Evolutionary conservation across 2,888 invertebrate species (phyloP), one percentile per base, ranked within the genome.

Genomic region (Ormyrus labotus): DNA sequence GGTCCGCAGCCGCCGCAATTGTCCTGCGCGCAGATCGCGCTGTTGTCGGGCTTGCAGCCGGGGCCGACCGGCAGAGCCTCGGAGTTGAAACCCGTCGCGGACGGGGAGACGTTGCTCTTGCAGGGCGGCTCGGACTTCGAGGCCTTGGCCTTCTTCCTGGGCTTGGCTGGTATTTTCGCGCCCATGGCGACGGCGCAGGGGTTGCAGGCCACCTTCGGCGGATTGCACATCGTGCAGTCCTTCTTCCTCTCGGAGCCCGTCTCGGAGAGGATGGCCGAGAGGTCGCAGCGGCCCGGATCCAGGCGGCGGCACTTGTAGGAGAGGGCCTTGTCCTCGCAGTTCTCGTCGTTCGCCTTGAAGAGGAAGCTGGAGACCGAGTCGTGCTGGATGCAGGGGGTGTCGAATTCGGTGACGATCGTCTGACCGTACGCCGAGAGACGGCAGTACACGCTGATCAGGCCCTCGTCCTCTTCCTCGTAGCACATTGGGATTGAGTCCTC

Each of bases 371-470:
- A 67, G 5, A 73, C 47, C 1, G 81, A 65, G 2, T 55, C 7
- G 8, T 6, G 1, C 5, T 67, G 48, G 47, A n/a, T 67, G 0
- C 71, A 64, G 0, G 88, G 87, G 0, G 85, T 71, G 2, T 88
- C 87, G 74, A 95, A 94, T 85, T 93, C 93, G 1, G 95, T 95
- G 2, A 94, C 92, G 19, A 95, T 94, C 0, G 87, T 85, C 84
- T 94, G 94, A 0, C 94, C 95, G 84, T 94, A 94, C 82, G 93
- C 94, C 0, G 94, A 94, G 88, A 95, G 92, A 10, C 94, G 92
- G 19, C 94, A 91, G 88, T 93, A 94, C 87, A 94, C 92, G 2
- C 91, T 87, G 5, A 94, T 91, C 82, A 92, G 92, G 0, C 94
- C 94, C 7, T 92, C 91, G 51, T 90, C 87, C 0, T 87, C 84